Evolutionary conservation across 2,888 invertebrate genomes (phyloP), one percentile per base, ranked within the genome.

Genomic region (Oegoconia quadripuncta): DNA sequence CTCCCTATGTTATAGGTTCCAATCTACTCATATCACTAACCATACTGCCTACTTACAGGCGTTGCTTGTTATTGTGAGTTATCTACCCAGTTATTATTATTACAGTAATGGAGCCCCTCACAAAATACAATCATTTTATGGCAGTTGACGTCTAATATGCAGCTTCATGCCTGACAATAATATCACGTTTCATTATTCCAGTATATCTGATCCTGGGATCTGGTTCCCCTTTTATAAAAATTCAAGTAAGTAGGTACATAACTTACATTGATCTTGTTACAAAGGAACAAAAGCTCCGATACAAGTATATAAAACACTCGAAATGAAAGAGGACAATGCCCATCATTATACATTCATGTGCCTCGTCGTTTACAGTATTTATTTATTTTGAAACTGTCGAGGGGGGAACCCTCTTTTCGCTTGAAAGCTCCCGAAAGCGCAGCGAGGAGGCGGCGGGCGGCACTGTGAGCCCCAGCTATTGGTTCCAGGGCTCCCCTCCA

Each of bases 321-420:
- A 86, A 78, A 80, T 65, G 61, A 74, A 66, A 78, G 70, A 74
- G 80, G 73, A 87, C 86, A 86, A 84, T 79, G 72, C 76, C 82
- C 75, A 76, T 87, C 83, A 87, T 87, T 86, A 86, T 81, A 82
- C 68, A 86, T 87, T 87, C 86, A 86, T 86, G 79, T 79, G 79
- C 82, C 75, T 82, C 83, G 81, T 83, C 79, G 71, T 80, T 83
- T 83, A 82, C 79, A 84, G 82, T 84, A 83, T 86, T 87, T 86
- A 86, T 86, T 87, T 84, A 81, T n/a, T n/a, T n/a, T 74, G 78
- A 81, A 81, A 67, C 60, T 74, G 65, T 74, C 74, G 72, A 79
- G 77, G 86, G 83, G 67, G 72, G 77, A 77, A 64, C 84, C 84
- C 82, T 75, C 77, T 75, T 83, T 76, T 71, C 77, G 78, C 65